Evolutionary conservation across 2,888 invertebrate species (phyloP).

Genomic region (Chrysotoxum bicinctum): DNA sequence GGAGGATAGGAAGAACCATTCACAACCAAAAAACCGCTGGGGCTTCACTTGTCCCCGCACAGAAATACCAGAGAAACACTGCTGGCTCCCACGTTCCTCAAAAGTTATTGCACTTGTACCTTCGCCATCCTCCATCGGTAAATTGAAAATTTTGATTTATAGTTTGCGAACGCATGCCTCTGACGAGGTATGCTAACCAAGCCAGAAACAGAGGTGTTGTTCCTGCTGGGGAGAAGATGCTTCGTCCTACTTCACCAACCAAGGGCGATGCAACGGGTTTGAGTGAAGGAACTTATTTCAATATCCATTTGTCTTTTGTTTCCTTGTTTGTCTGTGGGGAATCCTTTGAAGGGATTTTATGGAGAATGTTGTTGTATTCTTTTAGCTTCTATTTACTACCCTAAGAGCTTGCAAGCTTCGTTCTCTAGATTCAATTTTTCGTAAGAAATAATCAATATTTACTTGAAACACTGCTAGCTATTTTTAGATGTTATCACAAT

Average conservation of each 20-base stretch:
- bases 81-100: conserved; percentile 26
- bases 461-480: not conserved
- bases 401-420: not conserved
- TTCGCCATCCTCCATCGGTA: conserved; percentile 36
- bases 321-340: conserved; percentile 16
- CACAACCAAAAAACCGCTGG: conserved; percentile 32
- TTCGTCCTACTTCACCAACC: conserved; percentile 5
- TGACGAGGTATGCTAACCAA: conserved; percentile 23
- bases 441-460: not conserved
- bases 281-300: conserved; percentile 57
- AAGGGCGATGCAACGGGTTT: conserved; percentile 53
- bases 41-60: conserved; percentile 28
- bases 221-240: not conserved
- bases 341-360: conserved; percentile 9
- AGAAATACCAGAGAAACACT: conserved; percentile 11
- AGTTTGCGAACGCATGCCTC: conserved; percentile 68
- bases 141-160: conserved; percentile 75
- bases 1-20: not conserved
- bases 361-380: not conserved
- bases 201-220: not conserved
- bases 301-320: conserved; percentile 68
- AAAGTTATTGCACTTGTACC: conserved; percentile 59
- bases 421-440: not conserved
- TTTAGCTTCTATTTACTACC: not conserved
- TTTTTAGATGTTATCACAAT: not conserved